Evolutionary conservation across 2,888 invertebrate genomes (phyloP), one percentile per base, ranked within the genome.

Genomic region (Drosophila multiciliata): DNA sequence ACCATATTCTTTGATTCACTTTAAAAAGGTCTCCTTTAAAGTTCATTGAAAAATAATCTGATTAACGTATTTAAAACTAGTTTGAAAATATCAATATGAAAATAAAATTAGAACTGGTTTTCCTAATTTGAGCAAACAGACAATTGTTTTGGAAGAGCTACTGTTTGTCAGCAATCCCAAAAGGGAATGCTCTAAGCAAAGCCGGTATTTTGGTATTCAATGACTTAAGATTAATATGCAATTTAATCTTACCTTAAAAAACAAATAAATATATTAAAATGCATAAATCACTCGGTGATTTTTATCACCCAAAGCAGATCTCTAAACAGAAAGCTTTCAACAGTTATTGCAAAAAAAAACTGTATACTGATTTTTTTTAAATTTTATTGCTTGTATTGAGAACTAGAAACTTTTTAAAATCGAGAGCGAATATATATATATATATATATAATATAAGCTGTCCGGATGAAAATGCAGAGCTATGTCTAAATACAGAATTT

Each of bases 401-500:
- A 7, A 17, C 3, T 1, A 6, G 38, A 38, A 17, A 20, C 1
- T 12, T 12, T 45, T 42, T 3, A 7, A 20, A 7, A 20, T 42
- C 20, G 17, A 8, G 17, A 17, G 7, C 8, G 3, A 26, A 26
- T 26, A 26, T 26, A 26, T 26, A 36, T 42, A 20, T 12, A 42
- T 12, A 42, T 42, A 20, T 20, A 36, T 36, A 11, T 42, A 3
- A 20, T 11, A 6, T 1, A 42, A 42, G 0, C 42, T 42, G 6
- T 6, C 3, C 42, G 7, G 1, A 20, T 7, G 12, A 12, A 2
- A 42, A 6, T 20, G 0, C 6, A 20, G 42, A 0, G 0, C 0
- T 12, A 3, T 20, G 20, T 42, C 0, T 42, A 20, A 45, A 20
- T 20, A 3, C 20, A 15, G 7, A 20, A 20, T 3, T 7, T 1